Evolutionary conservation across 2,888 invertebrate species (phyloP).

Genomic region (Deilephila elpenor): DNA sequence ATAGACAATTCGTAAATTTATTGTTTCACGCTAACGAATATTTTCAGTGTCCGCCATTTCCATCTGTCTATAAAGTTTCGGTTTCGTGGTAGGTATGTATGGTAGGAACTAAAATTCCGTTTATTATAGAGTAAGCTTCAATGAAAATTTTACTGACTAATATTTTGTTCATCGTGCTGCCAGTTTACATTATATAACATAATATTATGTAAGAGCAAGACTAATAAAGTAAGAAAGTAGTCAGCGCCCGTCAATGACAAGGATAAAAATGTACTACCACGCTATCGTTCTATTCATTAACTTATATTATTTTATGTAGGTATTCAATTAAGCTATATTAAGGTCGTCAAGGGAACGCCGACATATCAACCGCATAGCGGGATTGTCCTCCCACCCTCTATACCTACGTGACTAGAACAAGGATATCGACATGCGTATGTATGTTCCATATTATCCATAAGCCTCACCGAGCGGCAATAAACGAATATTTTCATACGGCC

Average conservation of each 20-base stretch:
- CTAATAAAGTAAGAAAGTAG: too few species aligned
- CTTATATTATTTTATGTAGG: constrained; percentile 11
- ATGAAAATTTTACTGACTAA: too few species aligned
- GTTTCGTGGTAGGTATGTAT: too few species aligned
- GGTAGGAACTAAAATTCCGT: too few species aligned
- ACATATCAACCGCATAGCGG: constrained; percentile 28
- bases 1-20: too few species aligned
- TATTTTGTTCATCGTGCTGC: too few species aligned
- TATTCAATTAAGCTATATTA: constrained; percentile 35
- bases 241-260: not conserved
- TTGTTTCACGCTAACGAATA: too few species aligned
- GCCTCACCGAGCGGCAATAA: not conserved
- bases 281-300: not conserved
- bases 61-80: too few species aligned
- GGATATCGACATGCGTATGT: constrained; percentile 30
- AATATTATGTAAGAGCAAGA: too few species aligned
- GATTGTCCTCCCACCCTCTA: constrained; percentile 14
- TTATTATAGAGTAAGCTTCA: too few species aligned
- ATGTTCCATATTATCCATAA: constrained; percentile 30
- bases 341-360: constrained; percentile 35
- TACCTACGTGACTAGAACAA: constrained; percentile 40
- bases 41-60: too few species aligned
- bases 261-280: not conserved
- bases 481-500: not conserved
- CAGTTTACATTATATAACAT: too few species aligned